phyloP scores from a whole-genome alignment of 2,797 vertebrate species.

The Lindbergichthys nudifrons region DNA sequence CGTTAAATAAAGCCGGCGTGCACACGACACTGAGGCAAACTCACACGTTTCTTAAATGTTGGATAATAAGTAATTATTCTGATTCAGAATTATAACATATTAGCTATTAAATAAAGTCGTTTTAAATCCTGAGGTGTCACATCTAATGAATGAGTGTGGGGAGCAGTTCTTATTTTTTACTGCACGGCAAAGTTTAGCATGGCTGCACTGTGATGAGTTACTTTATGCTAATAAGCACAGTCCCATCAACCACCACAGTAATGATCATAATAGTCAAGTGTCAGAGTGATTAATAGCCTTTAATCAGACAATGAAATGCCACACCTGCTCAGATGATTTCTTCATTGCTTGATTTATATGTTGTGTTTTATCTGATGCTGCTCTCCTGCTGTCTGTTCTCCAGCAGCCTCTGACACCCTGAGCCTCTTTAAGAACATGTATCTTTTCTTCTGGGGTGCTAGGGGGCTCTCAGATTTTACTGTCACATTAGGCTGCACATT shows the following conservation, averaged over 20 bases:
- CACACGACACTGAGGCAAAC: background rate
- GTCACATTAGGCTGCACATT: too few species aligned
- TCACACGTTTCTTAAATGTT: background rate
- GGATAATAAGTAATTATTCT: background rate
- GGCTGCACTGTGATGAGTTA: background rate
- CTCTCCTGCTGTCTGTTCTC: constrained; percentile 3
- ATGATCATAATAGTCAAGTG: constrained; percentile 2
- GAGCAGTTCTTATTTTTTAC: background rate
- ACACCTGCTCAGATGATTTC: constrained; percentile 38
- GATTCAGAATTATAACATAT: background rate
- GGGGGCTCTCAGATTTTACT: too few species aligned
- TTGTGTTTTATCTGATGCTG: background rate
- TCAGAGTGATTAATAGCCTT: constrained; percentile 44
- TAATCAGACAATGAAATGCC: constrained; percentile 37
- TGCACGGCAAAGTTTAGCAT: background rate
- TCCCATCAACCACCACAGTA: constrained; percentile 18
- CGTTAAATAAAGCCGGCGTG: constrained; percentile 24
- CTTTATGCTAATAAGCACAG: background rate
- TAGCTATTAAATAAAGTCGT: background rate
- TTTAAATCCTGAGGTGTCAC: background rate
- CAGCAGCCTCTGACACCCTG: constrained; percentile 15
- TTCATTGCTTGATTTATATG: constrained; percentile 19
- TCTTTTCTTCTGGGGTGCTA: too few species aligned
- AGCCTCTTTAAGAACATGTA: too few species aligned
- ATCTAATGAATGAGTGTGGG: background rate